Base-by-base conservation (phyloP, 2,113 vertebrate species). In the Mustelus asterias region DNA sequence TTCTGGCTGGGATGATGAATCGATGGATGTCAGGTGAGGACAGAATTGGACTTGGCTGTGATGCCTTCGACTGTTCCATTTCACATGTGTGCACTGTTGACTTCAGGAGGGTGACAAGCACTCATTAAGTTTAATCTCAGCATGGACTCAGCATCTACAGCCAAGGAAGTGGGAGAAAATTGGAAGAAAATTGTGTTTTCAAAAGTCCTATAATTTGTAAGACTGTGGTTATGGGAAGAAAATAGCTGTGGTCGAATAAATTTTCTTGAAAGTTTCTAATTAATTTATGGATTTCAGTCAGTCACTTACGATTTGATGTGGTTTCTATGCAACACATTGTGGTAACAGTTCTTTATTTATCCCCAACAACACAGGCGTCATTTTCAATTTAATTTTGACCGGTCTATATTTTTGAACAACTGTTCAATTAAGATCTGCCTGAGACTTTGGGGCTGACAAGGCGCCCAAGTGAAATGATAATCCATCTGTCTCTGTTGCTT, bases 191-290 rank as follows among this genome's bases (percentile, higher is more conserved):
- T 92, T 92, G 33, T 33, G 88, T 37, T 72, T 70, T 72, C 29
- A 37, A 72, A 95, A 72, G 44, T 69, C 24, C 10, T 95, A 37
- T 72, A 44, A 95, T 60, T 95, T 95, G 16, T 41, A 20, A 41
- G 80, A 83, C 80, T 83, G 80, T 83, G 44, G 94, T 29, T 76
- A 94, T 76, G 94, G 67, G 94, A 48, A 29, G 93, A 10, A 72
- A 72, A 76, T 72, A 72, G 41, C 69, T 76, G 44, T 95, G 41
- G 41, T 48, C 18, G 94, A 76, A 72, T 94, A 94, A 4, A 48
- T 94, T 70, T 94, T 72, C 67, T 72, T 44, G 94, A 95, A 95
- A 95, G 41, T 33, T 37, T 93, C 89, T 41, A 93, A 93, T 93
- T 65, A 72, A 26, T 48, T 95, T 48, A 70, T 95, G 41, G 69